These are phyloP conservation scores for Dicrostonyx torquatus DNA, from an alignment of 2,797 vertebrate species.

Conservation along the genomic window DNA sequence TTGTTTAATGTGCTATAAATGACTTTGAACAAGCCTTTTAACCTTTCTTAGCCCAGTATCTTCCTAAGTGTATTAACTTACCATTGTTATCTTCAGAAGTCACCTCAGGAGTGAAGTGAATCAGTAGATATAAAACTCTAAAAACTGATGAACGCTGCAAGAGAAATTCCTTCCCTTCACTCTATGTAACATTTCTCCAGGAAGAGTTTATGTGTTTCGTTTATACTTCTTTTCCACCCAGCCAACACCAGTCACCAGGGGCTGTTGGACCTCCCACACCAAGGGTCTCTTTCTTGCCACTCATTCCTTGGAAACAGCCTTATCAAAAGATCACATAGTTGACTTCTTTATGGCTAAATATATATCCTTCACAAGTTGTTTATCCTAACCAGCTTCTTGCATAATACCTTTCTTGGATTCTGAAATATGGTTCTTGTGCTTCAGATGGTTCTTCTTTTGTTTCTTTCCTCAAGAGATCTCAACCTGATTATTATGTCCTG, in stretches of 20 bases:
- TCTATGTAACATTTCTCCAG: not conserved
- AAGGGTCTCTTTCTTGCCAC: not conserved
- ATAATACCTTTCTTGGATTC: not conserved
- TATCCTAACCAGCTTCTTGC: not conserved
- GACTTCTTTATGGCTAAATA: not conserved
- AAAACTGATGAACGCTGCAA: not conserved
- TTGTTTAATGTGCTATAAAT: not conserved
- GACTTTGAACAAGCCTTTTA: not conserved
- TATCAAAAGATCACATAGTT: not conserved
- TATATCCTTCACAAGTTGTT: not conserved
- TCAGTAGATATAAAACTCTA: not conserved
- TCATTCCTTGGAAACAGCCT: not conserved
- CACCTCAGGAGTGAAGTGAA: slow-evolving; percentile 8
- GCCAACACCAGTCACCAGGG: not conserved
- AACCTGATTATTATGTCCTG: not conserved
- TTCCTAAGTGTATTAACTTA: not conserved
- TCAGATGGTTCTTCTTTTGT: not conserved
- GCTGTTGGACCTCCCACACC: not conserved
- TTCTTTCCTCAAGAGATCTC: not conserved
- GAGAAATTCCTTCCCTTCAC: not conserved
- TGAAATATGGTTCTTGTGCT: not conserved
- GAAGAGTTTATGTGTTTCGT: not conserved
- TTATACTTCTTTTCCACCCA: not conserved
- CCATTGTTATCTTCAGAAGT: not conserved
- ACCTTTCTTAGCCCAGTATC: not conserved